Evolutionary conservation across 2,113 vertebrate species (phyloP).

Genomic region (Sylvia atricapilla): DNA sequence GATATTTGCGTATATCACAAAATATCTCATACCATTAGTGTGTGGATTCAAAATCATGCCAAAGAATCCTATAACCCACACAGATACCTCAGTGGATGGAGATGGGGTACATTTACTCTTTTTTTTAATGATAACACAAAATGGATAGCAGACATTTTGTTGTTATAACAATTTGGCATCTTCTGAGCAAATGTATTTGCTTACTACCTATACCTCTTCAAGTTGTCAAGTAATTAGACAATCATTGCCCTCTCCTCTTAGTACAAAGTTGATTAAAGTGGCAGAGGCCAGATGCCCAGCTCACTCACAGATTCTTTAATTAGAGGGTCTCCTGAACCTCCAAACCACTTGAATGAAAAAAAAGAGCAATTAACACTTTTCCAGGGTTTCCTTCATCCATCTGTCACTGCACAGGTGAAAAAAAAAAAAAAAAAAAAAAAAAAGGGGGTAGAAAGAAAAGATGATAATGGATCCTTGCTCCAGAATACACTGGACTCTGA

Average conservation of each 20-base stretch:
- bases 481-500: constrained; percentile 59
- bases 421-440: constrained; percentile 6
- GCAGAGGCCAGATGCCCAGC: constrained; percentile 81
- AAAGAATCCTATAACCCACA: background rate
- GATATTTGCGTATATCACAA: background rate
- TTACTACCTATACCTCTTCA: constrained; percentile 61
- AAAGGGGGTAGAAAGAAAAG: background rate
- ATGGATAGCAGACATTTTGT: constrained; percentile 10
- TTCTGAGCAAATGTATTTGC: constrained; percentile 52
- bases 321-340: constrained; percentile 80
- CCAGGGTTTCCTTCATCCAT: constrained; percentile 67
- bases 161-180: constrained; percentile 35
- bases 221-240: constrained; percentile 62
- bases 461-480: constrained; percentile 48
- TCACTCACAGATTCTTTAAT: constrained; percentile 80
- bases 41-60: background rate
- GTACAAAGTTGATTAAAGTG: constrained; percentile 69
- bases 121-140: background rate
- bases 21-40: background rate
- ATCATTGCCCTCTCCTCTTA: constrained; percentile 52
- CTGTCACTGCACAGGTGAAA: constrained; percentile 78
- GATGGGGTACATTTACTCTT: background rate
- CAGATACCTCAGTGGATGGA: background rate
- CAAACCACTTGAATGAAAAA: constrained; percentile 73
- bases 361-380: constrained; percentile 82